Evolutionary conservation across 2,113 vertebrate genomes (phyloP), one percentile per base, ranked within the genome.

Genomic region (Nannospalax galili): DNA sequence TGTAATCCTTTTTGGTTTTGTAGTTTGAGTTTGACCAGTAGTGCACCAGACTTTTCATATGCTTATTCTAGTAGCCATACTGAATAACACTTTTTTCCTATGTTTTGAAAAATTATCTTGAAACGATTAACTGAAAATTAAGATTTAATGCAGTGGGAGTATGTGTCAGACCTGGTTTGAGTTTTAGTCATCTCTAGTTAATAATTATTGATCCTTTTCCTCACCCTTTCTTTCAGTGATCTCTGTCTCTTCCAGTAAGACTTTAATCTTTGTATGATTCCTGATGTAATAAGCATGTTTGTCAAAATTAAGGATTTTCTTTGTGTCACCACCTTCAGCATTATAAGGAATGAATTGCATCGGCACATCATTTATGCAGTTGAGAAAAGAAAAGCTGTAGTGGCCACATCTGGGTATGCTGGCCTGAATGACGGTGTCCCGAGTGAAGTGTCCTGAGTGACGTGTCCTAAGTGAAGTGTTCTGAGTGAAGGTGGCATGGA

Each of bases 1-100:
- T 73, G 28, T 72, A 70, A 35, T 92, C 17, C 73, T 12, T 88
- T 37, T 88, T 94, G 42, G 15, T 73, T 93, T 90, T 77, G 48
- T 69, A 95, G 56, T 28, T 72, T 86, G 60, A 75, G 35, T 84
- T 80, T 94, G 22, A 60, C 24, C 7, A 42, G 7, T 62, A 14
- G 35, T 69, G 32, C 11, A 79, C 28, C 32, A 84, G 19, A 91
- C 15, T 79, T 26, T 65, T 73, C 40, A 64, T 30, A 73, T 37
- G 42, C 17, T 75, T 78, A 35, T 72, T 37, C 42, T 1, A 58
- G 4, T 62, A 67, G 65, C n/a, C 35, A 65, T 58, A 32, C 8
- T 60, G 24, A 92, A 35, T 67, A 35, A 67, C 30, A 84, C 7
- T 5, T 78, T 84, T 75, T 52, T 40, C 14, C 74, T 80, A 1